Evolutionary conservation across 2,797 vertebrate genomes (phyloP).

Genomic region (Enteromius viviparus): DNA sequence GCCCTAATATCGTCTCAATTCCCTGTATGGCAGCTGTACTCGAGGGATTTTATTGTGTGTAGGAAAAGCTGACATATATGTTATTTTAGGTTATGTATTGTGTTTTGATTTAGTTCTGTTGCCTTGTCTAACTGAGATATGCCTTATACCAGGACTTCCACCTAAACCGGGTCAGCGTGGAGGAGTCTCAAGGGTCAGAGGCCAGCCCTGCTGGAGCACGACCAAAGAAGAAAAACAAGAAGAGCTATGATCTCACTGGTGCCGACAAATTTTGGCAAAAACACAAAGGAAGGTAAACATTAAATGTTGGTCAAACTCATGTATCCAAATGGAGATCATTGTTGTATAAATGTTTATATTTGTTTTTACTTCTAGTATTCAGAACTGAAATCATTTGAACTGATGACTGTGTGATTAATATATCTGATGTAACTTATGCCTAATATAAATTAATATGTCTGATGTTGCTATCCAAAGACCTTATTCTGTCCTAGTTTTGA

Average conservation of each 20-base stretch:
- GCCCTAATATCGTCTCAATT: conserved; percentile 1
- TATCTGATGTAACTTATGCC: neutral
- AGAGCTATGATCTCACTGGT: conserved; percentile 91
- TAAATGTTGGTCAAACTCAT: neutral
- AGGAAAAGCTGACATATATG: neutral
- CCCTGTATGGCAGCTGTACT: conserved; percentile 14
- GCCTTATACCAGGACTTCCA: conserved; percentile 87
- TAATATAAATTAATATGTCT: neutral
- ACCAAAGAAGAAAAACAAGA: conserved; percentile 95
- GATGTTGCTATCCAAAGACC: conserved; percentile 1
- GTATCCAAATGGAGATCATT: neutral
- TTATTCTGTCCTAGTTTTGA: conserved; percentile 13
- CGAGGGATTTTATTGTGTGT: neutral
- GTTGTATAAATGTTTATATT: too few relatives aligned
- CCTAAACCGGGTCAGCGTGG: conserved; percentile 91
- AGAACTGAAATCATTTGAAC: neutral
- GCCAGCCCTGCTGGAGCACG: conserved; percentile 89
- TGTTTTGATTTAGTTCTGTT: neutral
- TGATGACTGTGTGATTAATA: neutral
- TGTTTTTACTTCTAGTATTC: neutral
- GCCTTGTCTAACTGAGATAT: conserved; percentile 14
- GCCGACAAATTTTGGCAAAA: conserved; percentile 97
- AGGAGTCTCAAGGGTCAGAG: conserved; percentile 85
- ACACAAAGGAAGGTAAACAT: conserved; percentile 93
- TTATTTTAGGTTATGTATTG: neutral